Conservation (phyloP, 2,888 invertebrate genomes). For the Penaeus monodon region DNA sequence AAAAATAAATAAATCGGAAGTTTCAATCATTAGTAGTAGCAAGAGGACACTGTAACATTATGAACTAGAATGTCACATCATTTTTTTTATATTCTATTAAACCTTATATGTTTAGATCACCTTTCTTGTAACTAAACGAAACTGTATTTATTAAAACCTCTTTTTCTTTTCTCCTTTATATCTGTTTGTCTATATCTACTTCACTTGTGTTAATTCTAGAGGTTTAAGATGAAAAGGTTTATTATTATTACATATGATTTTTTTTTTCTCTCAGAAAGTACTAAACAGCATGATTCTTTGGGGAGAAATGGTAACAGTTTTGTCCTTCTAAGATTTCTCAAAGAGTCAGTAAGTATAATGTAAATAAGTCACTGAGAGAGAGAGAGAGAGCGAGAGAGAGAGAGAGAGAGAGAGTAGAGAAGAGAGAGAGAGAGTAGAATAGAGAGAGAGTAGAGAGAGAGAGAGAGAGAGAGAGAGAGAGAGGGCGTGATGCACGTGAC, state of each 20-base stretch:
- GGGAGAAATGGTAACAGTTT: no score
- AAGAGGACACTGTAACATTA: background rate
- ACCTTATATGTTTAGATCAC: background rate
- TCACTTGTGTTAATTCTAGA: no score
- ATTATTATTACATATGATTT: no score
- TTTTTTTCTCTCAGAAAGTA: no score
- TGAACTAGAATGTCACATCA: background rate
- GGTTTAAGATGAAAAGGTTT: no score
- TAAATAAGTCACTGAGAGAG: background rate
- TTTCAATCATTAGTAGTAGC: background rate
- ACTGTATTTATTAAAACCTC: no score
- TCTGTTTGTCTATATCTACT: constrained; percentile 33
- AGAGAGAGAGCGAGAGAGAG: background rate
- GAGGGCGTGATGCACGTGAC: background rate
- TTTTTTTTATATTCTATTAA: background rate
- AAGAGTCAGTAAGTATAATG: no score
- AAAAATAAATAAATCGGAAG: background rate
- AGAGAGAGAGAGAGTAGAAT: background rate
- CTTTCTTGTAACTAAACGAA: background rate
- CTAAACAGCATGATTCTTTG: no score
- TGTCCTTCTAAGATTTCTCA: no score
- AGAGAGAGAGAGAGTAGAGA: no score
- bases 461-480: background rate
- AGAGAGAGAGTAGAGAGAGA: background rate
- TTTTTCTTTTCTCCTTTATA: constrained; percentile 10